These are phyloP conservation scores for Myopa tessellatipennis DNA, from an alignment of 2,888 invertebrate species.

Conservation along the genomic window DNA sequence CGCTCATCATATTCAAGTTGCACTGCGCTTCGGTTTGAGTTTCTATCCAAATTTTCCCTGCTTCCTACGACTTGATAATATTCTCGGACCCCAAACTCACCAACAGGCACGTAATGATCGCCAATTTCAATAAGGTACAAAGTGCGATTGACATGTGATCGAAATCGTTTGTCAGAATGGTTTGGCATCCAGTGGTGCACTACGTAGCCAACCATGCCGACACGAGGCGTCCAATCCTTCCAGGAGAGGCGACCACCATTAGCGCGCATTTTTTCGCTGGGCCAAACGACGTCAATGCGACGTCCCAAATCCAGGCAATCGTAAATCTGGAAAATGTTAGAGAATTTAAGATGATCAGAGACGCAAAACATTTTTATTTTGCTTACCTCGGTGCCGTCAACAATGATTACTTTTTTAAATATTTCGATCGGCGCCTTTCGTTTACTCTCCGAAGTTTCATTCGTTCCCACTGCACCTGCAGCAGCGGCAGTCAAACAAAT, in stretches of 20 bases:
- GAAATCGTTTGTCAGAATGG: conserved; percentile 85
- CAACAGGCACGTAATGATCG: conserved; percentile 92
- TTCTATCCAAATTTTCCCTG: conserved; percentile 49
- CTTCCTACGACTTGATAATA: conserved; percentile 61
- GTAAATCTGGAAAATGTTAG: conserved; percentile 73
- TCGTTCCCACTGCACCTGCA: conserved; percentile 34
- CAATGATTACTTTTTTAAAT: conserved; percentile 67
- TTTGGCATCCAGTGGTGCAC: conserved; percentile 96
- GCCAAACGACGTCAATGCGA: conserved; percentile 95
- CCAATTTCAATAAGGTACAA: conserved; percentile 93
- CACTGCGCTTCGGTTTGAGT: conserved; percentile 57
- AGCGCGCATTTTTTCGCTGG: conserved; percentile 87
- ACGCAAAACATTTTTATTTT: neutral
- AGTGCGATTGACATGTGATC: conserved; percentile 92
- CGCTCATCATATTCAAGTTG: conserved; percentile 58
- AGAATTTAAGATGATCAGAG: neutral
- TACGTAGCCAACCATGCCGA: conserved; percentile 93
- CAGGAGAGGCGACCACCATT: conserved; percentile 89
- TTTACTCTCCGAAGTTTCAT: conserved; percentile 12
- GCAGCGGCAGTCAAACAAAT: conserved; percentile 59
- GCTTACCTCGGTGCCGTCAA: conserved; percentile 66
- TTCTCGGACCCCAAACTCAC: conserved; percentile 84
- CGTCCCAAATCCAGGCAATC: conserved; percentile 92
- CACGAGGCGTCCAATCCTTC: conserved; percentile 89
- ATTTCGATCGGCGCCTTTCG: conserved; percentile 59